These are phyloP conservation scores for Hirtodrosophila histrioides DNA, from an alignment of 2,888 invertebrate genomes.

Conservation along the genomic window DNA sequence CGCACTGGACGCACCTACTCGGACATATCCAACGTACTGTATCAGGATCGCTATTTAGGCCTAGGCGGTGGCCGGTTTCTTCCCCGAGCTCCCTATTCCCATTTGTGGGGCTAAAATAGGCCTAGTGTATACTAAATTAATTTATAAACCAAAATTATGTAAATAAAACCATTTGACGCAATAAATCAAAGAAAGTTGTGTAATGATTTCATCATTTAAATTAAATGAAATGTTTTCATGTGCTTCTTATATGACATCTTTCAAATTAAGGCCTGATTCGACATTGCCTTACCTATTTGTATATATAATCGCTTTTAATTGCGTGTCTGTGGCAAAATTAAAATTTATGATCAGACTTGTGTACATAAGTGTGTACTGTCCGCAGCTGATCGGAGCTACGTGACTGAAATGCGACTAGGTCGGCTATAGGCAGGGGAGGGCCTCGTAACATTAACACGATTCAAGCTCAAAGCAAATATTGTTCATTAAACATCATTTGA, in stretches of 20 bases:
- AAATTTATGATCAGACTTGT: conserved; percentile 38
- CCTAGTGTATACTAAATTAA: no score
- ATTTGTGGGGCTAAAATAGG: conserved; percentile 33
- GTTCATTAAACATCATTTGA: not conserved
- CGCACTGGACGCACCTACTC: conserved; percentile 86
- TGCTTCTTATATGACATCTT: not conserved
- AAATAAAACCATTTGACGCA: no score
- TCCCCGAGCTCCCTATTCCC: conserved; percentile 87
- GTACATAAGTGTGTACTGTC: conserved; percentile 11
- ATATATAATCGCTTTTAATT: conserved; percentile 7
- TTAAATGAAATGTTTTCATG: not conserved
- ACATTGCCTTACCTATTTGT: not conserved
- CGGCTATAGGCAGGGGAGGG: conserved; percentile 29
- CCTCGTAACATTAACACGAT: conserved; percentile 53
- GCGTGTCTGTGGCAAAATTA: conserved; percentile 1
- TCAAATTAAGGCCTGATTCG: not conserved
- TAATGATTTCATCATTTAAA: conserved; percentile 6
- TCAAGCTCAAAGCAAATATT: conserved; percentile 27
- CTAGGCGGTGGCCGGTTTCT: conserved; percentile 85
- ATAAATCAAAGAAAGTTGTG: conserved; percentile 8
- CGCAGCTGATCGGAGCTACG: conserved; percentile 41
- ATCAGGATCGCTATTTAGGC: conserved; percentile 85
- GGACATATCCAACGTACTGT: conserved; percentile 88
- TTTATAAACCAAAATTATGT: no score
- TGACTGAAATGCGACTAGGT: conserved; percentile 52